phyloP scores from a whole-genome alignment of 2,888 invertebrate species.

The Nycteola revayana region DNA sequence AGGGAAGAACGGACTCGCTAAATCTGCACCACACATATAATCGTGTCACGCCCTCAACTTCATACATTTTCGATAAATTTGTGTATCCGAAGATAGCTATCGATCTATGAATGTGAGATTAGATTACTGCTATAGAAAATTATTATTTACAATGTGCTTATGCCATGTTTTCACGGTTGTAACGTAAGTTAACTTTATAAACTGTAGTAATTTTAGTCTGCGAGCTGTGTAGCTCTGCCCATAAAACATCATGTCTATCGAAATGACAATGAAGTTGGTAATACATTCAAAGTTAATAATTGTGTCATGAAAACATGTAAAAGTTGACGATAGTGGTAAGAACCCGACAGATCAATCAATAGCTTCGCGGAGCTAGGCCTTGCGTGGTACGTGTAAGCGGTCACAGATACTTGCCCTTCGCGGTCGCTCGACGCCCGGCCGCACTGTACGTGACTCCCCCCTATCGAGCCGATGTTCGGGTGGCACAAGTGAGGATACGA shows the following conservation, averaged over 20 bases:
- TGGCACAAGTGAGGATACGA: constrained; percentile 24
- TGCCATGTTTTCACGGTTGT: constrained; percentile 61
- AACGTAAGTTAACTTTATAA: neutral
- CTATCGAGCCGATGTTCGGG: constrained; percentile 11
- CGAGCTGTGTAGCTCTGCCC: too few species aligned
- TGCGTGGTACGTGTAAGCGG: constrained; percentile 80
- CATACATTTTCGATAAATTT: constrained; percentile 6
- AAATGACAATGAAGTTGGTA: constrained; percentile 7
- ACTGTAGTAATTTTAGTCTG: constrained; percentile 7
- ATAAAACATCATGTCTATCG: constrained; percentile 8
- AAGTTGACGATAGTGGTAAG: constrained; percentile 59
- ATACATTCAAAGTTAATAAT: constrained; percentile 17
- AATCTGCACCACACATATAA: constrained; percentile 84
- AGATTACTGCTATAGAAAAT: constrained; percentile 45
- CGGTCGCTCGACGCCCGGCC: constrained; percentile 63
- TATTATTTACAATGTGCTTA: constrained; percentile 68
- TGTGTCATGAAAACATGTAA: constrained; percentile 71
- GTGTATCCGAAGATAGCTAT: constrained; percentile 22
- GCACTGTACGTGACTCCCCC: constrained; percentile 18
- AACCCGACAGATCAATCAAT: constrained; percentile 69
- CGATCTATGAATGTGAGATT: constrained; percentile 37
- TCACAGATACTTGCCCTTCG: constrained; percentile 74
- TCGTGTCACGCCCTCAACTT: constrained; percentile 21
- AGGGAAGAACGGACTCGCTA: constrained; percentile 98
- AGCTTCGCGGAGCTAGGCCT: constrained; percentile 78